A percentile compares a stretch with the other conserved stretches of the same genome.
phyloP scores from a whole-genome alignment of 2,797 vertebrate genomes.

The Pseudochirops cupreus region DNA sequence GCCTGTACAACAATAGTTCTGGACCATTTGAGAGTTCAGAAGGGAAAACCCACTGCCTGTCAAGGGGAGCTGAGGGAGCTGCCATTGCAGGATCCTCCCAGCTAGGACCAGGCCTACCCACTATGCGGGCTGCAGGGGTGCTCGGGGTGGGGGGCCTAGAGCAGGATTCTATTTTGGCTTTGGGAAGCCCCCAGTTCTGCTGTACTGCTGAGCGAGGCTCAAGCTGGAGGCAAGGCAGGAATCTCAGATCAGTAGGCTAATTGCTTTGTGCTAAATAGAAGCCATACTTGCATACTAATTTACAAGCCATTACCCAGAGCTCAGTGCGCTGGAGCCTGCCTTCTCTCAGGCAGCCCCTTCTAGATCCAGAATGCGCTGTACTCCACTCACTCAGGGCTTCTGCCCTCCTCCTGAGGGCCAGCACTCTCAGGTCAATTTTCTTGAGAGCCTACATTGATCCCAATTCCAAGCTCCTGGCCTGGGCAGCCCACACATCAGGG shows the following conservation, averaged over 20 bases:
- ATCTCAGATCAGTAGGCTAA: background rate
- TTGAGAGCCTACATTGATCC: background rate
- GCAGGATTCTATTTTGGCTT: background rate
- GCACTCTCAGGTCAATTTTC: background rate
- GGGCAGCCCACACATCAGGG: background rate
- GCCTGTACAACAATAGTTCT: background rate
- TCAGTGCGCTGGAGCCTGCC: fast-evolving
- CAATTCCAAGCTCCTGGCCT: background rate
- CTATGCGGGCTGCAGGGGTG: background rate
- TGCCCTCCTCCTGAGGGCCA: background rate
- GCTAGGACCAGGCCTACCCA: background rate
- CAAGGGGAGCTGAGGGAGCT: background rate
- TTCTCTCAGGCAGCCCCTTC: background rate
- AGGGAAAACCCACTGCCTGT: background rate
- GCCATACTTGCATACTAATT: fast-evolving
- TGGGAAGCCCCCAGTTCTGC: background rate
- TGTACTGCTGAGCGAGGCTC: background rate
- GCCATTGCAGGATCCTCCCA: background rate
- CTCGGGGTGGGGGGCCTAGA: background rate
- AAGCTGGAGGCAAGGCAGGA: background rate
- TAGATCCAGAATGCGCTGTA: background rate
- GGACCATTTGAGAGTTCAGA: background rate
- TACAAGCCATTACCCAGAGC: background rate
- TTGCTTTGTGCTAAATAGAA: fast-evolving
- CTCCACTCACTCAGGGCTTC: background rate